These are phyloP conservation scores for Condylostylus longicornis DNA, from an alignment of 1,140 invertebrate genomes.

Conservation along the genomic window DNA sequence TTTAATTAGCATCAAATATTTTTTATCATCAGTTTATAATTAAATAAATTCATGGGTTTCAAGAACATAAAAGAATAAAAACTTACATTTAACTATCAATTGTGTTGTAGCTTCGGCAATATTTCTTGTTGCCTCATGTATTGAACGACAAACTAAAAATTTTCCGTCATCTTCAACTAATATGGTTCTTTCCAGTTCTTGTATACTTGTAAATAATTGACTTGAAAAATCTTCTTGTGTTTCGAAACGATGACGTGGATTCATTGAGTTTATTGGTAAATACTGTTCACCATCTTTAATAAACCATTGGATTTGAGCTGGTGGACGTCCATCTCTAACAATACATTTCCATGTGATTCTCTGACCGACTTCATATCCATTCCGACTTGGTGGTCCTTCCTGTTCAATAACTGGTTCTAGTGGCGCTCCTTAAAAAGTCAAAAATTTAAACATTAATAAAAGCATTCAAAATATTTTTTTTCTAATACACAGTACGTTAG, in stretches of 20 bases:
- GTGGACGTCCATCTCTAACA: conserved; percentile 50
- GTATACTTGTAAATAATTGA: conserved; percentile 39
- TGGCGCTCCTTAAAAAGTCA: conserved; percentile 39
- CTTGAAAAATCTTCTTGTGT: conserved; percentile 30
- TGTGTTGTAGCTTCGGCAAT: conserved; percentile 34
- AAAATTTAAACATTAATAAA: conserved; percentile 1
- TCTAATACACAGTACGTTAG: background rate
- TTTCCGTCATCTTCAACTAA: conserved; percentile 47
- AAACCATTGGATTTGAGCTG: conserved; percentile 53
- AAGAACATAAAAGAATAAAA: too few species aligned
- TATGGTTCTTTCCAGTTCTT: conserved; percentile 46
- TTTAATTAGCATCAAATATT: background rate
- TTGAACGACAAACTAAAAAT: conserved; percentile 44
- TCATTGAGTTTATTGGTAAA: conserved; percentile 39
- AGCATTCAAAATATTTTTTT: background rate
- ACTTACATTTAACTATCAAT: conserved; percentile 43
- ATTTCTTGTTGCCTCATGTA: conserved; percentile 42
- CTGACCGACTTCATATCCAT: conserved; percentile 38
- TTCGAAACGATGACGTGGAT: conserved; percentile 32
- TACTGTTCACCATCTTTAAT: conserved; percentile 48
- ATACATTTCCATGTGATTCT: conserved; percentile 45
- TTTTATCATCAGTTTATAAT: too few species aligned
- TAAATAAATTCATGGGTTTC: too few species aligned
- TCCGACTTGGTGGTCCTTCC: conserved; percentile 31
- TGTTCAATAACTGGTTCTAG: conserved; percentile 39